Base-by-base conservation (phyloP, 2,797 vertebrate genomes). In the Tachyglossus aculeatus region DNA sequence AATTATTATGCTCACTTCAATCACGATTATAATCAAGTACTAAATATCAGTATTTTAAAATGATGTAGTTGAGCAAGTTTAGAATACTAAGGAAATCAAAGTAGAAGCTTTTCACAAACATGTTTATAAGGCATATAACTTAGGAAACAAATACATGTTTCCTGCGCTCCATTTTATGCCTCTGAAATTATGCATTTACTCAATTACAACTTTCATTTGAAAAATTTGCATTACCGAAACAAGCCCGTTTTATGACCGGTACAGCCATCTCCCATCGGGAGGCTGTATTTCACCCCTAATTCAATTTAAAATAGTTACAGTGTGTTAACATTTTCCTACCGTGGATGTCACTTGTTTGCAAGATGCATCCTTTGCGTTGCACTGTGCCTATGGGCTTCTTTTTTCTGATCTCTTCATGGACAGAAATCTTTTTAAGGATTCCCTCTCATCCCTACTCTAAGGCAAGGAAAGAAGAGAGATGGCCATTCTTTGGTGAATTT, bases 1-100 rank as follows among this genome's bases (percentile, higher is more conserved):
- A n/a, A n/a, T n/a, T n/a, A n/a, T n/a, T n/a, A n/a, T n/a, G n/a
- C 22, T 27, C 25, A 55, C 54, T 62, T 54, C n/a, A 48, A 41
- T 33, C 15, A 18, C 4, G 47, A 54, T 54, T 38, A 54, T 19
- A 39, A 16, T 33, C 16, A 70, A 54, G 37, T 61, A 44, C 27
- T 8, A 38, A 61, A 24, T 21, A 61, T 51, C 34, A 36, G 7
- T 47, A 45, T 54, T 60, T 39, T 61, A 44, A 36, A 59, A 33
- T 61, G 33, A 45, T 25, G 32, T 31, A 45, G 33, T 45, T 11
- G 34, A 36, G 48, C 61, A 29, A 38, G 27, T 47, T 54, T 34
- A 62, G 48, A 50, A 50, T 70, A 13, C 32, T 55, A 63, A 71
- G 6, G 45, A 33, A 48, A 63, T 47, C 55, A 48, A 71, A 63